Conservation (phyloP, 2,797 vertebrate genomes). For the Eupleurogrammus muticus region DNA sequence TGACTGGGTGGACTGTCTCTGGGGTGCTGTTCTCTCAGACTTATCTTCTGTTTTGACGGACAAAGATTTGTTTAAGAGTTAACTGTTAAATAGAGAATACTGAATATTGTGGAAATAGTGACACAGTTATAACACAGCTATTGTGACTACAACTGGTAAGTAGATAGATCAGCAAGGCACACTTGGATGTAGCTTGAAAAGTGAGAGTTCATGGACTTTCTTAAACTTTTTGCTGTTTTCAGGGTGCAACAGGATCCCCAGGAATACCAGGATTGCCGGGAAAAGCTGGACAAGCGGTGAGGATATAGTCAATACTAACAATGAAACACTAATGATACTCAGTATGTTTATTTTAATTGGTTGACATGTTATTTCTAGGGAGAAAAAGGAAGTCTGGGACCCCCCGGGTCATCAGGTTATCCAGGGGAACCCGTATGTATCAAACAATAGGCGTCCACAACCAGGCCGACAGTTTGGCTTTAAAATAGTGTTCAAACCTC, state of each 20-base stretch:
- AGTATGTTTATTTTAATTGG: constrained; percentile 10
- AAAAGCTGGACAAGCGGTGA: constrained; percentile 90
- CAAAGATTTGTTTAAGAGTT: not conserved
- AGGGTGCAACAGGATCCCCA: constrained; percentile 89
- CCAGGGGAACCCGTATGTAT: constrained; percentile 89
- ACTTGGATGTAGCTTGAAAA: not conserved
- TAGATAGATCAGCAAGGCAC: not conserved
- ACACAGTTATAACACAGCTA: not conserved
- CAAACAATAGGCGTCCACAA: constrained; percentile 11
- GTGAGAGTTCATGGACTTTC: not conserved
- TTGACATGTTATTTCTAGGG: constrained; percentile 83
- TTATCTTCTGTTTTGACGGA: not conserved
- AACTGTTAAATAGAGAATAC: constrained; percentile 10
- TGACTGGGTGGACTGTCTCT: constrained; percentile 8
- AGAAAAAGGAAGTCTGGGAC: constrained; percentile 90
- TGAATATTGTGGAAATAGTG: constrained; percentile 1
- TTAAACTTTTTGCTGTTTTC: constrained; percentile 38
- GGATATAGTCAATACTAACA: constrained; percentile 26
- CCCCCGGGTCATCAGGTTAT: constrained; percentile 87
- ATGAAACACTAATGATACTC: not conserved
- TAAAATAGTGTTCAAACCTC: not conserved
- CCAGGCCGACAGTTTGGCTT: not conserved
- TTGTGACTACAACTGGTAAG: not conserved
- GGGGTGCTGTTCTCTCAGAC: not conserved
- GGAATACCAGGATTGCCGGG: constrained; percentile 89